These are phyloP conservation scores for Julus scanicus DNA, from an alignment of 2,888 invertebrate species.

Conservation along the genomic window DNA sequence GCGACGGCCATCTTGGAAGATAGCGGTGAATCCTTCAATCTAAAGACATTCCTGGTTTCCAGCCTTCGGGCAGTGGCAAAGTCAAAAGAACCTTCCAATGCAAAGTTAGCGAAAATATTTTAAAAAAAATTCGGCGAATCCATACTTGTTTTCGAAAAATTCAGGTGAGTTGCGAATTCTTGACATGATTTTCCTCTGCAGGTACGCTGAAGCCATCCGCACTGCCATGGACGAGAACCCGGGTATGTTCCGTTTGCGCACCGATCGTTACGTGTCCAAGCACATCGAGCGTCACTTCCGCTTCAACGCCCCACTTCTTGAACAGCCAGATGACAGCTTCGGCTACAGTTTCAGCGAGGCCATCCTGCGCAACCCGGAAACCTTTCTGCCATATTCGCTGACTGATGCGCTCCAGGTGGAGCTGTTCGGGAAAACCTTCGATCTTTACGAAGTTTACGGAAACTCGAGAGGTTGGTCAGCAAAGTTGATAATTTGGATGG, in stretches of 20 bases:
- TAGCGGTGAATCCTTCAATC: not conserved
- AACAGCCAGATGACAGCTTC: not conserved
- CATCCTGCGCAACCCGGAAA: not conserved
- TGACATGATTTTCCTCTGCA: not conserved
- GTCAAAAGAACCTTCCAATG: not conserved
- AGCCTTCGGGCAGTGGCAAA: not conserved
- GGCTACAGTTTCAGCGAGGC: not conserved
- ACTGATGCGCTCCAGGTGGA: not conserved
- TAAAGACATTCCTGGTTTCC: not conserved
- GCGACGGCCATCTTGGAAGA: not conserved
- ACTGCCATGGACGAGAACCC: not conserved
- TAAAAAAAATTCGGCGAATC: not conserved
- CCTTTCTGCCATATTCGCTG: conserved; percentile 30
- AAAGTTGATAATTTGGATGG: not conserved
- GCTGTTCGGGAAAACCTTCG: not conserved
- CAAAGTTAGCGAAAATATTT: not conserved
- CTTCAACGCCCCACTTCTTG: not conserved
- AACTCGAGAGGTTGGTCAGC: not conserved
- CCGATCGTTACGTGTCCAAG: conserved; percentile 13
- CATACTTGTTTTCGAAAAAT: too few relatives aligned
- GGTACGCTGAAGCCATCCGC: not conserved
- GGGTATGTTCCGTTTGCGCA: not conserved
- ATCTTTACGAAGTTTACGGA: conserved; percentile 7
- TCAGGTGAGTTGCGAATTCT: not conserved
- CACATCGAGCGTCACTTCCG: not conserved